Conservation (phyloP, 1,140 invertebrate species). For the Galleria mellonella region DNA sequence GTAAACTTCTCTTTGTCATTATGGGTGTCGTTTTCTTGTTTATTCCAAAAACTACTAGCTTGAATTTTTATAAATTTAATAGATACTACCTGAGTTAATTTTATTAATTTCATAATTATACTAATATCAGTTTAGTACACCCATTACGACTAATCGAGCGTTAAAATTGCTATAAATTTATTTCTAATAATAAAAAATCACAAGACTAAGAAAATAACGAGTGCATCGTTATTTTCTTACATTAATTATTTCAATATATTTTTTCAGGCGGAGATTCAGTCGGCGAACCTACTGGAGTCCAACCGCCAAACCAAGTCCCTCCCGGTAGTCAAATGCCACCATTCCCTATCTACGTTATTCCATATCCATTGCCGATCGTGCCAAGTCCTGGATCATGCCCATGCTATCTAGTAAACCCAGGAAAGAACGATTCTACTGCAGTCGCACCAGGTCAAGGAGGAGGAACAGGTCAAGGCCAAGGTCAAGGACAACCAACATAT, state of each 20-base stretch:
- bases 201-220: too few species aligned
- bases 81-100: too few species aligned
- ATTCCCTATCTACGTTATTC: conserved; percentile 72
- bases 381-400: conserved; percentile 73
- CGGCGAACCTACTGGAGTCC: conserved; percentile 60
- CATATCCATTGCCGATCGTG: conserved; percentile 73
- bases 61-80: too few species aligned
- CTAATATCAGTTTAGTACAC: too few species aligned
- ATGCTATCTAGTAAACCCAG: conserved; percentile 72
- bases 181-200: too few species aligned
- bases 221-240: too few species aligned
- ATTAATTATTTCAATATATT: neutral
- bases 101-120: too few species aligned
- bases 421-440: conserved; percentile 35
- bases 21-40: too few species aligned
- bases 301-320: conserved; percentile 45
- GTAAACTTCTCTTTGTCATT: too few species aligned
- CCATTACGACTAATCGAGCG: too few species aligned
- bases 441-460: conserved; percentile 3
- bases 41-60: too few species aligned
- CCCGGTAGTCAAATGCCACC: conserved; percentile 48
- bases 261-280: conserved; percentile 39
- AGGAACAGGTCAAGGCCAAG: neutral
- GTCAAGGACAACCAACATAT: conserved; percentile 26
- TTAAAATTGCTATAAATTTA: too few species aligned